Evolutionary conservation across 2,113 vertebrate species (phyloP), one percentile per base, ranked within the genome.

Genomic region (Colossoma macropomum): DNA sequence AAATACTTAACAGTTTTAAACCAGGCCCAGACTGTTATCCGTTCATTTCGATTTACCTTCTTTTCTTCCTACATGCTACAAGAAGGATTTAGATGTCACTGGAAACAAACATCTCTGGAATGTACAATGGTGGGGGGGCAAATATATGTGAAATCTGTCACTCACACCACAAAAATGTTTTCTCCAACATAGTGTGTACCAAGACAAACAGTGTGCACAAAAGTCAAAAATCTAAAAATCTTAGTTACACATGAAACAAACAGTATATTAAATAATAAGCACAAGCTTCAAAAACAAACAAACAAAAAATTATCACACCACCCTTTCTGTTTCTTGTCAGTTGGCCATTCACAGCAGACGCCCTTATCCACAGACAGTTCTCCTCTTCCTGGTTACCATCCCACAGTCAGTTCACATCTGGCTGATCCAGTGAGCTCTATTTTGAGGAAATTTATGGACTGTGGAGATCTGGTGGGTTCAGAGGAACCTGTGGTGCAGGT

Each of bases 51-150:
- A 65, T 69, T 59, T 62, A 71, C 66, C 56, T 62, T 38, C 38
- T 77, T 38, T 82, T 75, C 66, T 74, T 38, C 73, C 23, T 34
- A 69, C 19, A 34, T 70, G 45, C 77, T 54, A 71, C n/a, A 59
- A 28, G 54, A 82, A 66, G 66, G 77, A 76, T 28, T 63, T 52
- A 73, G 69, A 30, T 16, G 68, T 66, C 15, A 48, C 17, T 76
- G 27, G 73, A 77, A 84, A 85, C 52, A 85, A 89, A 90, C 86
- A 23, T 75, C 66, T 89, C 90, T 92, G 94, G 95, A 96, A 95
- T 96, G 95, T 94, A 52, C 84, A 90, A 86, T 38, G 91, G 65
- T 34, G 7, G 19, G 90, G 83, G 19, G 80, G 38, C 23, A 78
- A 25, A 74, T 80, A 84, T 85, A 91, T 89, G 78, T 72, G 78